These are phyloP conservation scores for Scaeva pyrastri DNA, from an alignment of 2,888 invertebrate genomes.

Conservation along the genomic window DNA sequence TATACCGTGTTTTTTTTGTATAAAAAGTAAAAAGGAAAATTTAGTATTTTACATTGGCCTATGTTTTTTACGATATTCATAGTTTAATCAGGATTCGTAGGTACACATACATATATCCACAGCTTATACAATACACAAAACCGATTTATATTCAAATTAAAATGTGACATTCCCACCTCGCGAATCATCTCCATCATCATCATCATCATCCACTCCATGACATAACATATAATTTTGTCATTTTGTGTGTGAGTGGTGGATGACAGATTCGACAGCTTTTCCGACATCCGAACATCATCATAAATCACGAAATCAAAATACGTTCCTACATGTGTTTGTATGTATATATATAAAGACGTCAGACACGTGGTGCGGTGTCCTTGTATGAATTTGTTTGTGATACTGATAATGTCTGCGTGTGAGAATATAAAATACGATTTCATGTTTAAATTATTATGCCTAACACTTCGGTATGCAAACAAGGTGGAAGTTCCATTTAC, in stretches of 20 bases:
- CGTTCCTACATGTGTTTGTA: too few species aligned
- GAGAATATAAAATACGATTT: conserved; percentile 62
- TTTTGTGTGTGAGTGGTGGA: conserved; percentile 51
- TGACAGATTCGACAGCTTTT: conserved; percentile 72
- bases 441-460: conserved; percentile 77
- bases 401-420: not conserved
- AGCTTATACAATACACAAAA: conserved; percentile 39
- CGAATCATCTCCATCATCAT: conserved; percentile 56
- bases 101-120: too few species aligned
- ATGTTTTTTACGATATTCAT: too few species aligned
- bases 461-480: conserved; percentile 75
- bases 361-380: conserved; percentile 33
- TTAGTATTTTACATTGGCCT: too few species aligned
- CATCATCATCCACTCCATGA: too few species aligned
- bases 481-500: conserved; percentile 76
- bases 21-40: too few species aligned
- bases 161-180: conserved; percentile 51
- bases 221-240: conserved; percentile 12
- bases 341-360: not conserved
- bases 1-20: too few species aligned
- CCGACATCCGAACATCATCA: conserved; percentile 63
- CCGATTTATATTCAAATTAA: conserved; percentile 73
- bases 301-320: conserved; percentile 72
- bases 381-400: not conserved
- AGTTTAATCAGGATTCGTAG: too few species aligned